Conservation (phyloP, 2,113 vertebrate genomes). For the Saccopteryx bilineata region DNA sequence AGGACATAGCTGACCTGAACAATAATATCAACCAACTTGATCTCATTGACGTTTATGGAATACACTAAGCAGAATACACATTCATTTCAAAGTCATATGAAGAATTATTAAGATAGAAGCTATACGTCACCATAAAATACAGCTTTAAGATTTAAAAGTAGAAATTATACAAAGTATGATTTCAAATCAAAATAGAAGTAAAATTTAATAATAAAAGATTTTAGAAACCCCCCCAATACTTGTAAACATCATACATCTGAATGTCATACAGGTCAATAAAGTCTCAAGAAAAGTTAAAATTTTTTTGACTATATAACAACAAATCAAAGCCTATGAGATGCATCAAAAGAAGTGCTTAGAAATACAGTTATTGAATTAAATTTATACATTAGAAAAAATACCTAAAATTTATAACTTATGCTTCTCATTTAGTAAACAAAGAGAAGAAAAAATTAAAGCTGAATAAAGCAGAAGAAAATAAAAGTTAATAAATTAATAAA, state of each 20-base stretch:
- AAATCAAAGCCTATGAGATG: not conserved
- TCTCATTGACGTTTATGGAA: not conserved
- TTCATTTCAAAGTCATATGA: not conserved
- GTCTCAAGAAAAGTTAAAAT: not conserved
- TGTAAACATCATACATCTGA: not conserved
- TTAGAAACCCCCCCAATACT: not conserved
- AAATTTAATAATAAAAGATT: not conserved
- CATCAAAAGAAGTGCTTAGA: not conserved
- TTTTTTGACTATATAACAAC: not conserved
- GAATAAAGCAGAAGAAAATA: not conserved
- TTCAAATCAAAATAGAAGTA: constrained; percentile 9
- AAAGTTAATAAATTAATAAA: not conserved
- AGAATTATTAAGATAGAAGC: not conserved
- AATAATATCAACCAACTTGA: not conserved
- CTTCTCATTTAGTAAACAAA: not conserved
- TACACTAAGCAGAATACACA: not conserved
- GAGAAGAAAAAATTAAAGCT: not conserved
- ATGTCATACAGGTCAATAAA: not conserved
- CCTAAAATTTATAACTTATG: not conserved
- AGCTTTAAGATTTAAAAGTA: not conserved
- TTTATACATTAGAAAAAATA: not conserved
- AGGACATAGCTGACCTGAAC: not conserved
- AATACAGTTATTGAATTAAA: not conserved
- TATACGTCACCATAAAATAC: not conserved
- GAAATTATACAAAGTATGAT: not conserved